Evolutionary conservation across 2,113 vertebrate genomes (phyloP), one percentile per base, ranked within the genome.

Genomic region (Cacatua alba): DNA sequence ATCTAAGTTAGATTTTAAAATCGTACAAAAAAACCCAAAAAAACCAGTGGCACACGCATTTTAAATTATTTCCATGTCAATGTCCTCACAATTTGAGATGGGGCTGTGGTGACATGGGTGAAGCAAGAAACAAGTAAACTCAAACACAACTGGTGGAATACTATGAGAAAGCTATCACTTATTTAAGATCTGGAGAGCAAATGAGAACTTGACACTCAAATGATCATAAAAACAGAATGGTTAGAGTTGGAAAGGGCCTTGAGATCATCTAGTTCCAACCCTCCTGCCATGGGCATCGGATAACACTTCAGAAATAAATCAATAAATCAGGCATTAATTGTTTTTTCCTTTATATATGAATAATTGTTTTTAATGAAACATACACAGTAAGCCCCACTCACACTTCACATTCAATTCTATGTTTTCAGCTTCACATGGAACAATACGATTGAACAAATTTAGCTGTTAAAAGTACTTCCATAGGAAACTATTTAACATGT

Each of bases 351-450:
- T 70, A 57, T 3, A 31, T 44, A 62, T 12, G 8, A 90, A 82
- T 2, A 94, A 82, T 11, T 41, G 17, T 13, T 85, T 85, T 55
- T 39, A 46, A 62, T 46, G 6, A 13, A 86, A 86, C 82, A 80
- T 7, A 44, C 1, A 8, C 41, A 70, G 41, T 26, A 65, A 65
- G 25, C 10, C 31, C 31, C 0, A 0, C 26, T 65, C 10, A 4
- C 17, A 64, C 44, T 82, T 78, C 37, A 75, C 2, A 2, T 55
- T 82, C 23, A 31, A 23, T 43, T 80, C 29, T 2, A 48, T 13
- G 19, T 65, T 90, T 41, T 80, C 63, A 69, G 48, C 55, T 90
- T 52, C 44, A 86, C 28, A 49, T 44, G 23, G 57, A 62, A 64
- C 24, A 51, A 44, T 4, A 46, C 8, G 46, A 5, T 11, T 35